These are phyloP conservation scores for Oreortyx pictus DNA, from an alignment of 2,797 vertebrate species.

Conservation along the genomic window DNA sequence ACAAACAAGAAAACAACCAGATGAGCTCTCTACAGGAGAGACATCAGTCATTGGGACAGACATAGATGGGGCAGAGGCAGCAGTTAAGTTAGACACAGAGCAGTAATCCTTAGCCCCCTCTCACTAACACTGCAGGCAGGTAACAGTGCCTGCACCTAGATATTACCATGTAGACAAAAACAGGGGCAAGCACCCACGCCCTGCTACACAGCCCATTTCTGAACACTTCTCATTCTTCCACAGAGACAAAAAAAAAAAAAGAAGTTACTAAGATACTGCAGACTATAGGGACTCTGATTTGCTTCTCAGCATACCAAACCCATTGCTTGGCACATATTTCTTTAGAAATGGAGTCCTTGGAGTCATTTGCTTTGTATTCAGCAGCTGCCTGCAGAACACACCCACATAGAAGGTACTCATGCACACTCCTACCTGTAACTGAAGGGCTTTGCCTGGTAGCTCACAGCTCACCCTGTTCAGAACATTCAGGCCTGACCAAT, in stretches of 20 bases:
- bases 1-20: neutral
- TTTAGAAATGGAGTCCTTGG: accelerated
- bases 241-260: neutral
- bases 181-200: neutral
- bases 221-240: neutral
- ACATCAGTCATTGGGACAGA: neutral
- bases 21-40: neutral
- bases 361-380: neutral
- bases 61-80: neutral
- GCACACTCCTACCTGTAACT: too few relatives aligned
- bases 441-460: neutral
- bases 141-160: neutral
- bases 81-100: neutral
- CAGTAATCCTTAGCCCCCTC: neutral
- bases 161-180: neutral
- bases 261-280: neutral
- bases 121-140: neutral
- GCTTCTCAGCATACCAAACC: neutral
- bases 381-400: neutral
- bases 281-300: neutral
- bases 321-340: neutral
- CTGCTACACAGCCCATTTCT: neutral
- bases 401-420: neutral
- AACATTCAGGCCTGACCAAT: neutral
- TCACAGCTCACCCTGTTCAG: neutral